Evolutionary conservation across 2,888 invertebrate genomes (phyloP).

Genomic region (Oscheius onirici): DNA sequence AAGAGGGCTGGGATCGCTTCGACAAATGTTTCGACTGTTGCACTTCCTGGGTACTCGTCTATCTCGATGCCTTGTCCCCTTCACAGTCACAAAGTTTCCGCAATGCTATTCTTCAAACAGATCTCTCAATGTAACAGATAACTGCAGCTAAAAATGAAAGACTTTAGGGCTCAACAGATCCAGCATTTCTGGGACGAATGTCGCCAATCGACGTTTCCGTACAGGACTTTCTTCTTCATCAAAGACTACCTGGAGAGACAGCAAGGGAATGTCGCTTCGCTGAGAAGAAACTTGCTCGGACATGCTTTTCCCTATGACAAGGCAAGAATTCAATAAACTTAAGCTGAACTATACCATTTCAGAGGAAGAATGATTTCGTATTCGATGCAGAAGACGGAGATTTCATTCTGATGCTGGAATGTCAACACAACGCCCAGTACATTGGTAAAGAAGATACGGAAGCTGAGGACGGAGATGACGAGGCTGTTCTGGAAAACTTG

Average conservation of each 20-base stretch:
- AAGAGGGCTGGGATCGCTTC: background rate
- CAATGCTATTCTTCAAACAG: background rate
- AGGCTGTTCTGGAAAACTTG: background rate
- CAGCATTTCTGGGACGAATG: background rate
- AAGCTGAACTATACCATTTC: no score
- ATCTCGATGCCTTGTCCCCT: background rate
- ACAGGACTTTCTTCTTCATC: background rate
- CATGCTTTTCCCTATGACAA: background rate
- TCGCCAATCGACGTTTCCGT: background rate
- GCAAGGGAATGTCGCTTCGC: conserved; percentile 7
- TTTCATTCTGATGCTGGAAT: conserved; percentile 1
- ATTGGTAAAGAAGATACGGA: background rate
- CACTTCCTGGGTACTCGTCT: background rate
- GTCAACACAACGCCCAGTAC: background rate
- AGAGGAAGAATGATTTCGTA: background rate
- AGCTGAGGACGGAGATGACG: background rate
- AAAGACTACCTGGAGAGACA: conserved; percentile 6
- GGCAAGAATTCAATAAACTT: background rate
- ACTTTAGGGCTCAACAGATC: background rate
- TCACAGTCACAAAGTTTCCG: background rate
- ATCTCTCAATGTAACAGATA: background rate
- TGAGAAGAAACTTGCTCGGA: background rate
- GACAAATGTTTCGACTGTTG: conserved; percentile 7
- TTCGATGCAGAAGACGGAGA: background rate
- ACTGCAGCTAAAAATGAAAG: no score